Evolutionary conservation across 2,888 invertebrate species (phyloP).

Genomic region (Drosophila mimica): DNA sequence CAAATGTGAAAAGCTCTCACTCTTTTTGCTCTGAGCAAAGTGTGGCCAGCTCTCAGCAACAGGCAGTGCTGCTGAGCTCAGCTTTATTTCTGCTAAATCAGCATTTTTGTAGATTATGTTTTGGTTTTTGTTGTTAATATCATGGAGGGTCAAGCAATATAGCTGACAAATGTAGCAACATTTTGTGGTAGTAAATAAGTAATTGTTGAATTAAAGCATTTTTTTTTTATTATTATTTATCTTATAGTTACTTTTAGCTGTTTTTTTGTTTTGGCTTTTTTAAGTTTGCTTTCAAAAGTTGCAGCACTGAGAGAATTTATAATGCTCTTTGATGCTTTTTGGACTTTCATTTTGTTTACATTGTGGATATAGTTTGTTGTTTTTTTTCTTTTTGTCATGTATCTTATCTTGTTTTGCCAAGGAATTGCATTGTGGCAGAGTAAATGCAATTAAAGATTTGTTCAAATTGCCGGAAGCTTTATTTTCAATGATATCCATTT

Average conservation of each 20-base stretch:
- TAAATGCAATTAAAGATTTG: slow-evolving; percentile 6
- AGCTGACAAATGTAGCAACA: not conserved
- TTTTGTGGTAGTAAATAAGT: not conserved
- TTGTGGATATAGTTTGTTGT: slow-evolving; percentile 31
- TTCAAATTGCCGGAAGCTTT: slow-evolving; percentile 30
- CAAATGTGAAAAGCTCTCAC: slow-evolving; percentile 19
- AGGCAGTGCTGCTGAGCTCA: slow-evolving; percentile 22
- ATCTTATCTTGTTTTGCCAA: slow-evolving; percentile 43
- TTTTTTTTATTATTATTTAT: not conserved
- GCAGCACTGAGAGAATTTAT: slow-evolving; percentile 18
- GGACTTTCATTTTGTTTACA: slow-evolving; percentile 51
- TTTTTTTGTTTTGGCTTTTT: not conserved
- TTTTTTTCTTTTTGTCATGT: slow-evolving; percentile 24
- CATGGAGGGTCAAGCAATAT: not conserved
- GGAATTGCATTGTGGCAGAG: slow-evolving; percentile 32
- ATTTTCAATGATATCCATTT: slow-evolving; percentile 2
- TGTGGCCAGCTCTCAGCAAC: slow-evolving; percentile 33
- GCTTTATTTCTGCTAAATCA: slow-evolving; percentile 6
- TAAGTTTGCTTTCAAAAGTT: not conserved
- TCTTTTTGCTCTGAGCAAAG: not conserved
- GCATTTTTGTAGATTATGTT: not conserved
- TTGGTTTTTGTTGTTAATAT: not conserved
- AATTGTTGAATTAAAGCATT: not conserved
- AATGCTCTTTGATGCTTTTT: slow-evolving; percentile 17
- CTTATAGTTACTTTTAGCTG: not conserved